Evolutionary conservation across 1,140 invertebrate species (phyloP), one percentile per base, ranked within the genome.

Genomic region (Ostrea denselamellosa): DNA sequence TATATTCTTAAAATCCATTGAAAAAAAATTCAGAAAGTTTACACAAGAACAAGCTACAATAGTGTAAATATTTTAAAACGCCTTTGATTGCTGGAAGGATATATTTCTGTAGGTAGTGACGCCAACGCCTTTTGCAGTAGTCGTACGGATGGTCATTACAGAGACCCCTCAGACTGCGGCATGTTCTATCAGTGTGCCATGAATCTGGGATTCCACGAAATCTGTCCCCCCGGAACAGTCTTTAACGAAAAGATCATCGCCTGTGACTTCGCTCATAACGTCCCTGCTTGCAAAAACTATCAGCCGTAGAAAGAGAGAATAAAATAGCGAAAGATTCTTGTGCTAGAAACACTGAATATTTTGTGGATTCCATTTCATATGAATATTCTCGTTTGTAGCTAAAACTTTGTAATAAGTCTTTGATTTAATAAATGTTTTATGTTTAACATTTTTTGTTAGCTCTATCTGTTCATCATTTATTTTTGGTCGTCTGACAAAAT

Each of bases 161-260:
- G 77, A 7, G 90, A 90, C 85, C 88, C 88, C 9, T 0, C 22
- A 25, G 71, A 89, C 34, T 90, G 90, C 81, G 28, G 44, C 8
- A 53, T 54, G 25, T 90, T 85, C 86, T 90, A 88, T 84, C 82
- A 88, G n/a, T 90, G 90, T 85, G 81, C 88, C 19, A 81, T 62
- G 17, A 77, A 77, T n/a, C 52, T 88, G 28, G 87, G 86, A 17
- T 88, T 89, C 71, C 68, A 85, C 25, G 81, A 88, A 44, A 82
- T 77, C 19, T 90, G 90, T 85, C 87, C 90, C 14, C 81, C 71
- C 25, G 87, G 88, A 1, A 22, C 51, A 8, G 85, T 86, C 14
- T 89, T 86, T 65, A 89, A 88, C 81, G 85, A 89, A 85, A 51
- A 56, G 14, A 58, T 88, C 22, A 54, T 44, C 17, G 87, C 88